Percentiles rank a stretch among this genome's conserved stretches.
These are phyloP conservation scores for Nothocercus nigrocapillus DNA, from an alignment of 2,113 vertebrate genomes.

Conservation along the genomic window DNA sequence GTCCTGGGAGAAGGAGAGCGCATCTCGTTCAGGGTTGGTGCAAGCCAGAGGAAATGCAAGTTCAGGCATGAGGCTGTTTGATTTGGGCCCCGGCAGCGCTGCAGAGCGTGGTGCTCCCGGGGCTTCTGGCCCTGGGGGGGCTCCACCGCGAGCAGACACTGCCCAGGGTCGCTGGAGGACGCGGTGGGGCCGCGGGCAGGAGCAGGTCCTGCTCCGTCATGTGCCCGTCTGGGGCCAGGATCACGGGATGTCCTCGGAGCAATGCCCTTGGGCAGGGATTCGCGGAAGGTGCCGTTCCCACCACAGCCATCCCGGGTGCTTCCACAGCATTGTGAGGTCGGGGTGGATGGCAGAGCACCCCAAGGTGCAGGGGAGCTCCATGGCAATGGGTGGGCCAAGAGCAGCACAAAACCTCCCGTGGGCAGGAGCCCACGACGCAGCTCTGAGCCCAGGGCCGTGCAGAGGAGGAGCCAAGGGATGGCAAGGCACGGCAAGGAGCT, in stretches of 20 bases:
- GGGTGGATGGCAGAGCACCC: background rate
- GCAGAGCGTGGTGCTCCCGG: background rate
- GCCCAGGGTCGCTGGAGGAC: background rate
- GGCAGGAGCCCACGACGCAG: background rate
- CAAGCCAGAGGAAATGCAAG: background rate
- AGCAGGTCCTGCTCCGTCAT: background rate
- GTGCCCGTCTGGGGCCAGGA: too few species aligned
- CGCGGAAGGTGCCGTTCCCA: accelerated
- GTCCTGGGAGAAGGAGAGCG: background rate
- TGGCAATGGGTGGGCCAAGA: background rate
- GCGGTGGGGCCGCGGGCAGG: too few species aligned
- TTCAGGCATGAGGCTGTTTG: background rate
- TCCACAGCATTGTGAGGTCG: background rate
- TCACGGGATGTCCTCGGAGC: accelerated
- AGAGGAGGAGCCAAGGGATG: background rate
- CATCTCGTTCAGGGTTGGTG: background rate
- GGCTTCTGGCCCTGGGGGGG: background rate
- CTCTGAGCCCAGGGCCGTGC: background rate
- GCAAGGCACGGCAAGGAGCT: background rate
- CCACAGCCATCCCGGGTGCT: too few species aligned
- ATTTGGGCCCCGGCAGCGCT: accelerated
- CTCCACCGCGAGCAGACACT: too few species aligned
- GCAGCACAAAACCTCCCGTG: background rate
- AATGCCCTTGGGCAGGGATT: background rate
- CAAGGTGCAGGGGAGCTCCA: background rate